phyloP scores from a whole-genome alignment of 2,797 vertebrate species.

The Etheostoma nigrum region DNA sequence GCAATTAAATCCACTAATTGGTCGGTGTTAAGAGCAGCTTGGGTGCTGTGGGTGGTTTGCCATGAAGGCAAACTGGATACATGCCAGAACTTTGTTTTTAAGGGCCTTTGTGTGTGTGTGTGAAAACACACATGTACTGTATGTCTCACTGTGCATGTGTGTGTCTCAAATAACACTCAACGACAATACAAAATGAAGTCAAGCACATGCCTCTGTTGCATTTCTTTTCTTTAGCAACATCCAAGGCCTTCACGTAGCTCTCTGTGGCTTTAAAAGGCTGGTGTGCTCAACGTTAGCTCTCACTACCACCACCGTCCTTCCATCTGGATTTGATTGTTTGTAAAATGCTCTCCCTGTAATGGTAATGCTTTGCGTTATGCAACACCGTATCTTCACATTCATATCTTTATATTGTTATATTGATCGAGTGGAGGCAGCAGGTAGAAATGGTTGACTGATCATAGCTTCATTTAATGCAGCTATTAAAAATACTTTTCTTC shows the following conservation, averaged over 20 bases:
- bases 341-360: slow-evolving; percentile 37
- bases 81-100: slow-evolving; percentile 22
- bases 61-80: slow-evolving; percentile 45
- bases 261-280: slow-evolving; percentile 39
- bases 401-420: slow-evolving; percentile 45
- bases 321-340: slow-evolving; percentile 42
- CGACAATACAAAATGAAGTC: slow-evolving; percentile 16
- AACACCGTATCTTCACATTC: slow-evolving; percentile 38
- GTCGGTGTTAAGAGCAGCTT: slow-evolving; percentile 57
- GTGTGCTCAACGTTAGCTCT: slow-evolving; percentile 7
- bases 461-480: slow-evolving; percentile 42
- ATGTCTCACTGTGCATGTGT: slow-evolving; percentile 1
- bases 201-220: slow-evolving; percentile 21
- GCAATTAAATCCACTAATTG: slow-evolving; percentile 79
- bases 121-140: background rate
- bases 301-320: slow-evolving; percentile 17
- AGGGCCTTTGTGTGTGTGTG: background rate
- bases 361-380: slow-evolving; percentile 30
- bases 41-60: slow-evolving; percentile 55
- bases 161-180: slow-evolving; percentile 21
- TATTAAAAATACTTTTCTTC: slow-evolving; percentile 51
- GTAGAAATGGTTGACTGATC: slow-evolving; percentile 50
- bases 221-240: slow-evolving; percentile 47
- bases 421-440: slow-evolving; percentile 27
- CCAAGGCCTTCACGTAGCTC: slow-evolving; percentile 42